Base-by-base conservation (phyloP, 2,113 vertebrate species). In the Ciconia maguari region DNA sequence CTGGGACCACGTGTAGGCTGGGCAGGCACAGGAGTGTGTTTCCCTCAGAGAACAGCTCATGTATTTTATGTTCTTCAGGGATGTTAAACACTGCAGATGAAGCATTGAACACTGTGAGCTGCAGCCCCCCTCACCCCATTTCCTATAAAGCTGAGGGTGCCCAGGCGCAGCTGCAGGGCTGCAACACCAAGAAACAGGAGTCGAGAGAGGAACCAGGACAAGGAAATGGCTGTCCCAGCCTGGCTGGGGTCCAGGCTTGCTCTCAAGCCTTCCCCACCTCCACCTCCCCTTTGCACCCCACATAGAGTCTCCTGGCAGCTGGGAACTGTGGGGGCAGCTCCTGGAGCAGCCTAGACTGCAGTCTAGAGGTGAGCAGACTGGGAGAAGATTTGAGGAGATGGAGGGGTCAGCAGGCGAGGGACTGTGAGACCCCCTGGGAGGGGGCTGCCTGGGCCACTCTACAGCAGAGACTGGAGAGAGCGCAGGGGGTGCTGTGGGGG, bases 401-500 rank as follows among this genome's bases (percentile, higher is more conserved):
- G 38, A 91, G 15, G 19, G 3, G 12, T 16, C 30, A 68, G 51
- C 17, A 87, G n/a, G 25, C 3, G 1, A 51, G 48, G 15, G 13
- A 29, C 52, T 71, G 34, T 32, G 77, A 82, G 60, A 48, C 17
- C 13, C 19, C 16, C 38, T 57, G 11, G 30, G n/a, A 66, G 16
- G 12, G 13, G 4, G 1, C 49, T 65, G 44, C 32, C 15, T 42
- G 21, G 61, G 62, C 30, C 2, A 0, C 55, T 54, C 11, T 48
- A 24, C 49, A 84, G n/a, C 34, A 74, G 64, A 70, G 52, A 66
- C 27, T 32, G 55, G 38, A 70, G 27, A 84, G 16, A 52, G 34
- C 0, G 0, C 30, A 46, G 21, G 1, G 4, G 4, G 11, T 88
- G 30, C 48, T 41, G 19, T 1, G 2, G 46, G 29, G 38, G 38